These are phyloP conservation scores for Dolichallabes microphthalmus DNA, from an alignment of 2,113 vertebrate genomes.

Conservation along the genomic window DNA sequence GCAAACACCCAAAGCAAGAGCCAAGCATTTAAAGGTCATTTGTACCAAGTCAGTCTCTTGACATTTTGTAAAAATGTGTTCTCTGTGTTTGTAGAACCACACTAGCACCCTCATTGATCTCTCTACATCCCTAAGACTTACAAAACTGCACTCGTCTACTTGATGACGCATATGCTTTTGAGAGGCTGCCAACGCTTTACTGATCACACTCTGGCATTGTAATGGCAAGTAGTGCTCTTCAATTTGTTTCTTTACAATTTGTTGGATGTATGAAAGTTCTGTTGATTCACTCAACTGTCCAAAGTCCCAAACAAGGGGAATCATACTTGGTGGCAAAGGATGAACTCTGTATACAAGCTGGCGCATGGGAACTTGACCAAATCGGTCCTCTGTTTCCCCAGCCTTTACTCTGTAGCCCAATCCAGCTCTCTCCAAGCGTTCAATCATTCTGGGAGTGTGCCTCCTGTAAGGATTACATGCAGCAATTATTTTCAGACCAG, in stretches of 20 bases:
- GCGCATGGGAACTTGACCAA: constrained; percentile 75
- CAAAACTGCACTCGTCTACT: constrained; percentile 76
- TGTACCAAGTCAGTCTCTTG: neutral
- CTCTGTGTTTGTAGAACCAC: constrained; percentile 72
- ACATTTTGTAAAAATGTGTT: constrained; percentile 52
- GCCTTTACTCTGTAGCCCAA: constrained; percentile 76
- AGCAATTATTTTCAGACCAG: constrained; percentile 74
- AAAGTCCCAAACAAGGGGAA: constrained; percentile 79
- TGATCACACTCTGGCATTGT: constrained; percentile 56
- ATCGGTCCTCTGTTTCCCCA: constrained; percentile 71
- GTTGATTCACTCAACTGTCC: constrained; percentile 74
- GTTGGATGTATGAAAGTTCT: constrained; percentile 71
- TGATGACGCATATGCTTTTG: constrained; percentile 70
- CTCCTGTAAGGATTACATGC: constrained; percentile 80
- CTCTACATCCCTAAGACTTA: constrained; percentile 78
- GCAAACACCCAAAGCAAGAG: constrained; percentile 73
- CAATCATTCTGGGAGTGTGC: constrained; percentile 68
- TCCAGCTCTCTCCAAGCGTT: constrained; percentile 74
- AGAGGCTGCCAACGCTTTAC: constrained; percentile 68
- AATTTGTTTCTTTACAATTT: constrained; percentile 71
- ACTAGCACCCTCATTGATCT: constrained; percentile 72
- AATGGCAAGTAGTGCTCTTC: constrained; percentile 52
- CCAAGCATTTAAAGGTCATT: constrained; percentile 65
- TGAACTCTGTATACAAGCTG: constrained; percentile 78
- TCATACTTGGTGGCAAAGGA: constrained; percentile 76